These are phyloP conservation scores for Sebastes kiyomatsui DNA, from an alignment of 2,797 vertebrate genomes.

Conservation along the genomic window DNA sequence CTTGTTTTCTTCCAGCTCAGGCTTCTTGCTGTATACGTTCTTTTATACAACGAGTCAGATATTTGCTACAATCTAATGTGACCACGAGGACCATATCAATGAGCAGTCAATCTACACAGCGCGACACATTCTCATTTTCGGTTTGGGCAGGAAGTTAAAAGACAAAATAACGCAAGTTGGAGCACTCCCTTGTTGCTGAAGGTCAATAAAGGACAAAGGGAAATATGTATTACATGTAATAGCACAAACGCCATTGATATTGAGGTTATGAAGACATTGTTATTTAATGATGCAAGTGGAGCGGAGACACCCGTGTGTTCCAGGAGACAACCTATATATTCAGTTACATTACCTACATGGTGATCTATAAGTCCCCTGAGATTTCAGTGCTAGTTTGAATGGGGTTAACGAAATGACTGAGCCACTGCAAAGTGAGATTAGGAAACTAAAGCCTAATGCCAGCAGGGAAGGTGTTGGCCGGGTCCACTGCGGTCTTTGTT, in stretches of 20 bases:
- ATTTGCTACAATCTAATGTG: neutral
- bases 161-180: neutral
- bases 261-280: neutral
- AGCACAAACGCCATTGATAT: neutral
- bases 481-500: slow-evolving; percentile 31
- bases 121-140: neutral
- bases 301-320: neutral
- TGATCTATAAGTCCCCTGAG: slow-evolving; percentile 13
- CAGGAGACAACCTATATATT: slow-evolving; percentile 16
- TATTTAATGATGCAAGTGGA: neutral
- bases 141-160: neutral
- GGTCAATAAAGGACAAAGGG: neutral
- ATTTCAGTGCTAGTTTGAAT: slow-evolving; percentile 27
- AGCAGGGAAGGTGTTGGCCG: slow-evolving; percentile 48
- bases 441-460: slow-evolving; percentile 21
- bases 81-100: neutral
- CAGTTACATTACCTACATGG: neutral
- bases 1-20: neutral
- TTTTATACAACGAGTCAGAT: neutral
- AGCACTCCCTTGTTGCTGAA: neutral
- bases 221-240: neutral
- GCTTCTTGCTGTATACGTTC: neutral
- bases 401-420: slow-evolving; percentile 32
- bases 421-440: slow-evolving; percentile 32
- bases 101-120: neutral